Evolutionary conservation across 2,113 vertebrate species (phyloP).

Genomic region (Pseudopodoces humilis): DNA sequence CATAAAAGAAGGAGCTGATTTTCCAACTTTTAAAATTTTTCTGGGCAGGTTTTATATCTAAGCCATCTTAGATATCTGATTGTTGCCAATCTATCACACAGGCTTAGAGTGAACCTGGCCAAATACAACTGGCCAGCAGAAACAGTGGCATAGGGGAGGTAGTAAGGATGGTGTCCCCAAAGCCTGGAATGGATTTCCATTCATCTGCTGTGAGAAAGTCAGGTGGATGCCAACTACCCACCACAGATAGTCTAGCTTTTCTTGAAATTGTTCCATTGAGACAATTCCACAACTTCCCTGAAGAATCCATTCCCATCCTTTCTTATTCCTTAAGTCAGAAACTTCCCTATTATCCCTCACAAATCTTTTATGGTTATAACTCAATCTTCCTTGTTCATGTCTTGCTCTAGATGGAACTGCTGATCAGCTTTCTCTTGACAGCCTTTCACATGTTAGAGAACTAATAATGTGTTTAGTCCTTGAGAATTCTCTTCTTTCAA

Average conservation of each 20-base stretch:
- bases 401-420: background rate
- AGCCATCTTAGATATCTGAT: background rate
- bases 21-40: background rate
- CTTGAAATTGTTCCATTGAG: background rate
- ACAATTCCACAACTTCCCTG: background rate
- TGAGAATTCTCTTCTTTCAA: background rate
- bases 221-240: background rate
- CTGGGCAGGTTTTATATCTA: background rate
- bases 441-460: background rate
- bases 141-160: background rate
- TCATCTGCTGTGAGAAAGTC: background rate
- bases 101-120: background rate
- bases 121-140: background rate
- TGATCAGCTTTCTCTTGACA: background rate
- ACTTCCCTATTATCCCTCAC: background rate
- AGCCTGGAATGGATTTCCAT: background rate
- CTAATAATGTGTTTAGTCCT: background rate
- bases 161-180: background rate
- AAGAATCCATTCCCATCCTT: background rate
- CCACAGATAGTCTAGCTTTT: background rate
- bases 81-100: background rate
- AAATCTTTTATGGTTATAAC: background rate
- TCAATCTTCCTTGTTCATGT: background rate
- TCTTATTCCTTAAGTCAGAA: background rate
- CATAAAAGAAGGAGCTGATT: constrained; percentile 6